phyloP scores from a whole-genome alignment of 2,888 invertebrate genomes.

The Dryocosmus kuriphilus region DNA sequence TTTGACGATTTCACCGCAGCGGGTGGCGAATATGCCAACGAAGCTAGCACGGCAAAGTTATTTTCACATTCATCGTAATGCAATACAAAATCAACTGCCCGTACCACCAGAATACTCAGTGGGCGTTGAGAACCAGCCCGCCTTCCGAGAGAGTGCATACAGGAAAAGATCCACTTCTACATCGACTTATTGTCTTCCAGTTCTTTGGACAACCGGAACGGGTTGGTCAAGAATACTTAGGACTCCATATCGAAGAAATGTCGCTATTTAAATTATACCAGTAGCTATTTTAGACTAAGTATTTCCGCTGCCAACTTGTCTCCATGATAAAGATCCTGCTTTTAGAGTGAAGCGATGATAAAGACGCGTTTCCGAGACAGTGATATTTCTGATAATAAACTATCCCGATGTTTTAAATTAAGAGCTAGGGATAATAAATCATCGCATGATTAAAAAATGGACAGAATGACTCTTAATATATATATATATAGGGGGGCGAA shows the following conservation, averaged over 20 bases:
- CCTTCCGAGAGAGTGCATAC: constrained; percentile 29
- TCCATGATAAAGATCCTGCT: background rate
- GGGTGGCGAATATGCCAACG: constrained; percentile 37
- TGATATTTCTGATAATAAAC: background rate
- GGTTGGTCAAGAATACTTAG: constrained; percentile 24
- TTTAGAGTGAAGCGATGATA: background rate
- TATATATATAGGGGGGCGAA: too few relatives aligned
- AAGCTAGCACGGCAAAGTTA: constrained; percentile 49
- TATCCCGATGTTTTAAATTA: background rate
- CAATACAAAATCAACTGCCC: constrained; percentile 59
- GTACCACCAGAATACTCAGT: constrained; percentile 58
- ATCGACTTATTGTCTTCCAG: constrained; percentile 36
- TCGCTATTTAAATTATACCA: background rate
- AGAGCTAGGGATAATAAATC: background rate
- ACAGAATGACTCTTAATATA: too few relatives aligned
- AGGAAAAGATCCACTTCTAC: constrained; percentile 39
- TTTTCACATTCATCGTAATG: constrained; percentile 61
- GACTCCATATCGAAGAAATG: background rate
- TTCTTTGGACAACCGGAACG: constrained; percentile 8
- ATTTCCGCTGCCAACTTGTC: constrained; percentile 1
- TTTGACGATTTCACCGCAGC: constrained; percentile 29
- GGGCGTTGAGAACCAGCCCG: constrained; percentile 38
- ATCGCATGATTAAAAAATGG: background rate
- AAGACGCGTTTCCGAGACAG: background rate
- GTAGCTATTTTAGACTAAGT: background rate